Evolutionary conservation across 1,140 invertebrate genomes (phyloP).

Genomic region (Lycorma delicatula): DNA sequence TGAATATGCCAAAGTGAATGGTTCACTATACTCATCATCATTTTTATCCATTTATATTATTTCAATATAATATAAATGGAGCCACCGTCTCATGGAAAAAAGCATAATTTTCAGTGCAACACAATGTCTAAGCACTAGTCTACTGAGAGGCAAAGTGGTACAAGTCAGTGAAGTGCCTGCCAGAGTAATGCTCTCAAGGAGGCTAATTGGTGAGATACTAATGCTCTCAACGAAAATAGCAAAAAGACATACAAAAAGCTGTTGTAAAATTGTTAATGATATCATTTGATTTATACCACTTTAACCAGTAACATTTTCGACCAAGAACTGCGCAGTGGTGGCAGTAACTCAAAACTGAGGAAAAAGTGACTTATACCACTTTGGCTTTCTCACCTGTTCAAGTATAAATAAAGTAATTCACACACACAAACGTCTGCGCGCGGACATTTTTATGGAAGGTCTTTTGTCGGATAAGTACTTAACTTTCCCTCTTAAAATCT

Average conservation of each 20-base stretch:
- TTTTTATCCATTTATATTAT: not conserved
- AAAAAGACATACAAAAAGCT: not conserved
- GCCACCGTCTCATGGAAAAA: too few species aligned
- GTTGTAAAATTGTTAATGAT: not conserved
- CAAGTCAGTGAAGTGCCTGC: not conserved
- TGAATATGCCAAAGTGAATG: not conserved
- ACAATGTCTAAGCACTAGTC: not conserved
- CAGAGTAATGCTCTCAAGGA: not conserved
- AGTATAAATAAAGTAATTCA: too few species aligned
- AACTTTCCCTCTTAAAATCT: too few species aligned
- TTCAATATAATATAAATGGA: not conserved
- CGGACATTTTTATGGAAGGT: too few species aligned
- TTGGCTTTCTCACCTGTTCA: too few species aligned
- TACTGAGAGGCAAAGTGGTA: not conserved
- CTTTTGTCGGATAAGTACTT: too few species aligned
- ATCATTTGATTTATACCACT: slow-evolving; percentile 1
- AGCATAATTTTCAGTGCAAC: not conserved
- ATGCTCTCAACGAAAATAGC: not conserved
- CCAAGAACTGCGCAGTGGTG: too few species aligned
- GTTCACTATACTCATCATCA: not conserved
- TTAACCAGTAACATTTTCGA: too few species aligned
- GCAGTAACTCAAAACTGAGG: too few species aligned
- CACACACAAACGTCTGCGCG: too few species aligned
- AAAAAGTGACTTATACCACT: too few species aligned
- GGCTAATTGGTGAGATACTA: not conserved